phyloP scores from a whole-genome alignment of 37 sponge, comb jelly and placozoan genomes.

The Aphrocallistes beatrix region DNA sequence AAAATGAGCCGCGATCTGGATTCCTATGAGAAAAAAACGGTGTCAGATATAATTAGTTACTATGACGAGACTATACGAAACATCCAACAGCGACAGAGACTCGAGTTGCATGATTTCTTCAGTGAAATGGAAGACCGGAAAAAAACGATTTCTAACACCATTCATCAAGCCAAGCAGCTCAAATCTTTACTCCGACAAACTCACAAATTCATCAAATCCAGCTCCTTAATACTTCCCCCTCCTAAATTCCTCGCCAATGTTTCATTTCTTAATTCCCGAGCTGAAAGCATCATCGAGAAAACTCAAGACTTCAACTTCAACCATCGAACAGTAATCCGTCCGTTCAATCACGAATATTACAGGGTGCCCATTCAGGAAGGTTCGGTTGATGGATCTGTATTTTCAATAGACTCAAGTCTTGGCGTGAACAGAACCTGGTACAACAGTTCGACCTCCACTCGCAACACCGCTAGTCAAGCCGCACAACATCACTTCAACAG shows the following conservation, averaged over 20 bases:
- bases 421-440: background rate
- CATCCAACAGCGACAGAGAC: background rate
- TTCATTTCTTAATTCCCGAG: background rate
- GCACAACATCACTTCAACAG: background rate
- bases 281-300: background rate
- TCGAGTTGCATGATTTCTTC: background rate
- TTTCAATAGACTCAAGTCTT: background rate
- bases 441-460: background rate
- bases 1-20: background rate
- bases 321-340: background rate
- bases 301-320: background rate
- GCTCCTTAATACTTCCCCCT: background rate
- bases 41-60: background rate
- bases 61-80: background rate
- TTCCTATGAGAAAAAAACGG: background rate
- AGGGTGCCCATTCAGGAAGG: background rate
- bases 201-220: background rate
- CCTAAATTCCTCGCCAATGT: background rate
- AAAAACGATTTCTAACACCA: background rate
- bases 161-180: conserved; percentile 9
- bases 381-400: background rate
- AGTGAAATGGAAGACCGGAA: background rate
- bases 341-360: background rate
- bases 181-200: background rate
- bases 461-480: conserved; percentile 8